Percentiles rank a stretch among this genome's conserved stretches.
Conservation (phyloP, 2,888 invertebrate species). For the Rhorus exstirpatorius region DNA sequence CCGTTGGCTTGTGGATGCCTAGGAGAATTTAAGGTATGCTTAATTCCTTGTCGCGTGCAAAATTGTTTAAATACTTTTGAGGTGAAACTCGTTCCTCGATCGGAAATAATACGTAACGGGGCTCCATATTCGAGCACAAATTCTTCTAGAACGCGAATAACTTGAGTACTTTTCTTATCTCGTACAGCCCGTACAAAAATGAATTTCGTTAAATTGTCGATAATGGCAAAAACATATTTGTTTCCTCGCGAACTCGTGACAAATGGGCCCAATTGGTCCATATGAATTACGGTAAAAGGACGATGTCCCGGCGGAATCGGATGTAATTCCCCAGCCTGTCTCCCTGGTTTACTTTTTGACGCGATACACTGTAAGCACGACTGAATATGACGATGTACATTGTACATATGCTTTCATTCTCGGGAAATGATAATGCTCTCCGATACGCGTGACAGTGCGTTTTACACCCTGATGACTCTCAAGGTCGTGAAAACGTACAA, state of each 20-base stretch:
- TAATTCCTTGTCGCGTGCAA: constrained; percentile 46
- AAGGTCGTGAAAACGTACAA: constrained; percentile 8
- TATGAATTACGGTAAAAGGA: neutral
- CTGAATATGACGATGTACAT: neutral
- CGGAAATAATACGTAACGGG: constrained; percentile 64
- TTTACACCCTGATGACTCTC: constrained; percentile 8
- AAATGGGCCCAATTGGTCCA: constrained; percentile 10
- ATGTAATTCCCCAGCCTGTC: constrained; percentile 19
- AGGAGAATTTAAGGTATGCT: constrained; percentile 57
- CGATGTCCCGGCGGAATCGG: neutral
- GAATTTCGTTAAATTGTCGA: constrained; percentile 21
- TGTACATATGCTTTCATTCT: constrained; percentile 18
- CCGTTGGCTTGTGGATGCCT: constrained; percentile 69
- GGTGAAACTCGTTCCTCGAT: constrained; percentile 65
- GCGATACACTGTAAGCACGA: constrained; percentile 25
- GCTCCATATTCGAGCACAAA: constrained; percentile 60
- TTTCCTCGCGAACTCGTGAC: constrained; percentile 14
- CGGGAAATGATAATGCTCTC: constrained; percentile 30
- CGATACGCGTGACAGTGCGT: neutral
- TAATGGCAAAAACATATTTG: constrained; percentile 8
- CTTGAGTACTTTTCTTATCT: constrained; percentile 4
- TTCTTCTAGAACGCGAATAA: constrained; percentile 32
- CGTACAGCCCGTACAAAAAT: neutral
- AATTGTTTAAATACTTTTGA: constrained; percentile 23
- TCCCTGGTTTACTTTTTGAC: neutral